phyloP scores from a whole-genome alignment of 2,113 vertebrate species.

The Ursus arctos region DNA sequence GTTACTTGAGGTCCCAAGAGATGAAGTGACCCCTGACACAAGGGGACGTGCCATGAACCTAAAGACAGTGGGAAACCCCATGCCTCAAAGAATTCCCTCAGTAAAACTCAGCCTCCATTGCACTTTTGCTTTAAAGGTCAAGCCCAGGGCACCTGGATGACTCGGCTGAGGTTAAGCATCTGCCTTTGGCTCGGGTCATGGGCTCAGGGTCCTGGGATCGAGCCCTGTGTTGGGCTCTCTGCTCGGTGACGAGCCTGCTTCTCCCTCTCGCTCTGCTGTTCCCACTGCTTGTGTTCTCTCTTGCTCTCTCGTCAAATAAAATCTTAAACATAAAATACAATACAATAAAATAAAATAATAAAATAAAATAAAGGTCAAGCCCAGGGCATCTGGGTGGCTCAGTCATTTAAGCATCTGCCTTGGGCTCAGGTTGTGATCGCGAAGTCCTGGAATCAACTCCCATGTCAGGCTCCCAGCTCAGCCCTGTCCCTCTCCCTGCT shows the following conservation, averaged over 20 bases:
- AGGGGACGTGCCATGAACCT: rapidly evolving
- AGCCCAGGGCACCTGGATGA: neutral
- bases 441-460: neutral
- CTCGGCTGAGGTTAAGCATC: neutral
- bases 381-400: neutral
- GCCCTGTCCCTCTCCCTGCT: too few species aligned
- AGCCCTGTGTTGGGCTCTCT: neutral
- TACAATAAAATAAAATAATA: too few species aligned
- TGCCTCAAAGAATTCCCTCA: neutral
- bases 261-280: too few species aligned
- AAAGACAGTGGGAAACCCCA: neutral
- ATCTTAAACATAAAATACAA: too few species aligned
- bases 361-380: neutral
- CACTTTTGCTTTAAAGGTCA: neutral
- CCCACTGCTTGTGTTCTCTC: too few species aligned
- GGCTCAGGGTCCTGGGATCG: neutral
- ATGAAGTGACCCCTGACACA: too few species aligned
- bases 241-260: too few species aligned
- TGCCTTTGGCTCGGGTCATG: neutral
- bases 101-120: neutral
- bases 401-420: neutral
- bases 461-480: neutral
- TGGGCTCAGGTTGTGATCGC: neutral
- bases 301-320: too few species aligned
- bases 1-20: too few species aligned